Conservation (phyloP, 2,888 invertebrate genomes). For the Leucophora obtusa region DNA sequence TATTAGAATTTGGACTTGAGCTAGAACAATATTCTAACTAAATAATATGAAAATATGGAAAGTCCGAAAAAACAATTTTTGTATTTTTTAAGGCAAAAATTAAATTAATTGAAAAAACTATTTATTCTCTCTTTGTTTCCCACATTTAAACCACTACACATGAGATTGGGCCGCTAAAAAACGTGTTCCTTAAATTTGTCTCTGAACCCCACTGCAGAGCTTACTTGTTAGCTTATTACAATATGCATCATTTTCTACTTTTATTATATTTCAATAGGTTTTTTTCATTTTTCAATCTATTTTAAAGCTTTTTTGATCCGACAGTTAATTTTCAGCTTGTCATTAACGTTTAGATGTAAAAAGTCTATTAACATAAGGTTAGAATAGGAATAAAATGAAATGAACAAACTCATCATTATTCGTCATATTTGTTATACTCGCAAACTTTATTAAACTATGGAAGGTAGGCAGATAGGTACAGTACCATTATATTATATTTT, state of each 20-base stretch:
- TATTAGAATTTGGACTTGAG: no score
- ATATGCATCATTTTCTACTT: neutral
- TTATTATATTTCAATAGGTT: neutral
- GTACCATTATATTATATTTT: neutral
- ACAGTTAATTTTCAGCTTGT: constrained; percentile 37
- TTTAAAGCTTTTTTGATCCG: constrained; percentile 20
- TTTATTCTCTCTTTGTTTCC: no score
- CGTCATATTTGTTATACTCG: constrained; percentile 39
- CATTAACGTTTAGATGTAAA: neutral
- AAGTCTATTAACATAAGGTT: constrained; percentile 20
- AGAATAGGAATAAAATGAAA: neutral
- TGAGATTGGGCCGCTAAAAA: no score
- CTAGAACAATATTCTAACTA: no score
- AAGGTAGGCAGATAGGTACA: neutral
- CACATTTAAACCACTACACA: no score
- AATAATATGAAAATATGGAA: no score
- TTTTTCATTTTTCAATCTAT: constrained; percentile 1
- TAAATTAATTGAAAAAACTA: no score
- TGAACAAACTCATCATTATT: constrained; percentile 11
- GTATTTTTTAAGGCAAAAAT: no score
- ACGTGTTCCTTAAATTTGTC: no score
- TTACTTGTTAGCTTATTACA: neutral
- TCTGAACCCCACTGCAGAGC: no score
- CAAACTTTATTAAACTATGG: constrained; percentile 25
- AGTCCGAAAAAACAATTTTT: no score